A percentile compares a stretch with the other conserved stretches of the same genome.
phyloP scores from a whole-genome alignment of 2,797 vertebrate genomes.

The Sparus aurata region DNA sequence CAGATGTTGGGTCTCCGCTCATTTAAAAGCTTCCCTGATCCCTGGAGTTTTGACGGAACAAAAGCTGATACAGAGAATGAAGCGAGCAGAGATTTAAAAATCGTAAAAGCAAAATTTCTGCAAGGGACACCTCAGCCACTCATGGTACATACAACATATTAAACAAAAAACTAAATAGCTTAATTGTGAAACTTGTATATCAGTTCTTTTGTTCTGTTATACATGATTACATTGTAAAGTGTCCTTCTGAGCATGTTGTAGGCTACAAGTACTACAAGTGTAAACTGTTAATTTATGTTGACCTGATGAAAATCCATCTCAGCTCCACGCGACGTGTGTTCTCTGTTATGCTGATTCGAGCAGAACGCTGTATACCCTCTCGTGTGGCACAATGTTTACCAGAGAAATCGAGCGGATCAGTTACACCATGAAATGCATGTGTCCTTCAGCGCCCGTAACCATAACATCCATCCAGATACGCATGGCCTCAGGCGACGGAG shows the following conservation, averaged over 20 bases:
- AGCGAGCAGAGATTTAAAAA: constrained; percentile 14
- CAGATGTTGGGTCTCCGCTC: background rate
- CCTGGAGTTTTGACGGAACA: background rate
- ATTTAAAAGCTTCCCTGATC: constrained; percentile 38
- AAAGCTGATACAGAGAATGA: background rate
- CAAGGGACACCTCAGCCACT: constrained; percentile 22
- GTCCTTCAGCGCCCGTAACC: constrained; percentile 95
- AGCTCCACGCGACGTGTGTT: background rate
- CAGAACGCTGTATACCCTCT: background rate
- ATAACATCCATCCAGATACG: constrained; percentile 99
- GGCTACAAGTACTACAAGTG: constrained; percentile 30
- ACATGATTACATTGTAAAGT: constrained; percentile 42
- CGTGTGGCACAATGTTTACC: background rate
- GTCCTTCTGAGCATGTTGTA: constrained; percentile 26
- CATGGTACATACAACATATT: constrained; percentile 12
- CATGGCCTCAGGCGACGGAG: constrained; percentile 97
- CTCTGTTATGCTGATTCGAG: background rate
- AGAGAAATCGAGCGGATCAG: background rate
- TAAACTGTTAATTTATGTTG: constrained; percentile 38
- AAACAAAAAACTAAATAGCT: constrained; percentile 48
- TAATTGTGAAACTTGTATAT: constrained; percentile 47
- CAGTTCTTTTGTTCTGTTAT: constrained; percentile 15
- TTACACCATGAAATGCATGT: constrained; percentile 96
- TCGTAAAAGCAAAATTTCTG: background rate
- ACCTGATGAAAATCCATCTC: constrained; percentile 33